Evolutionary conservation across 2,888 invertebrate genomes (phyloP), one percentile per base, ranked within the genome.

Genomic region (Blastobasis lacticolella): DNA sequence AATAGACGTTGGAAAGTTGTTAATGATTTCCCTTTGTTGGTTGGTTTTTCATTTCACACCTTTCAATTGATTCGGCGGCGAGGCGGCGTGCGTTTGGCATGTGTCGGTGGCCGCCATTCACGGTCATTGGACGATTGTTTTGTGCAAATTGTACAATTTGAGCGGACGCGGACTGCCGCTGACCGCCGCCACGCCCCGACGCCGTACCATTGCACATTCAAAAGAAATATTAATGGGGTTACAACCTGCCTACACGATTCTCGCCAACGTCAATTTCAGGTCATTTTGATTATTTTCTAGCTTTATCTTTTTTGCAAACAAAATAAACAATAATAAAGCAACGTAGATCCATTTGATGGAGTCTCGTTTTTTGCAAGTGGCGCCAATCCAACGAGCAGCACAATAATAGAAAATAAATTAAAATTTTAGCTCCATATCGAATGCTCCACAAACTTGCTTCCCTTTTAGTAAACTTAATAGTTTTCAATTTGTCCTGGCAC

Each of bases 131-230:
- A 61, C 70, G 63, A 76, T 78, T 79, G 82, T 84, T 81, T 78
- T 75, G 73, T 72, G 71, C 73, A 81, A 85, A 86, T 85, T 83
- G 75, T 81, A 83, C 80, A 81, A 81, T 80, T 77, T 79, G 72
- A 73, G 72, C 23, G 23, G 23, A 23, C 23, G 23, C 23, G 23
- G 23, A 23, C 23, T 23, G 10, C 8, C 8, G 10, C 23, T 45
- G 45, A 45, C 7, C 10, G 63, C 62, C 54, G 68, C 67, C 67
- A 77, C 80, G 73, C 77, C 77, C 74, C 60, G 51, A 23, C 46
- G 55, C 64, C 56, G 67, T 69, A 65, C 60, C 59, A 67, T 65
- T 67, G 55, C 60, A 68, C 68, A 62, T 66, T 61, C 63, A 70
- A 68, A 68, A 62, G 23, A 23, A 23, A 23, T 23, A 23, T 23